Evolutionary conservation across 2,797 vertebrate species (phyloP), one percentile per base, ranked within the genome.

Genomic region (Poecile montanus): DNA sequence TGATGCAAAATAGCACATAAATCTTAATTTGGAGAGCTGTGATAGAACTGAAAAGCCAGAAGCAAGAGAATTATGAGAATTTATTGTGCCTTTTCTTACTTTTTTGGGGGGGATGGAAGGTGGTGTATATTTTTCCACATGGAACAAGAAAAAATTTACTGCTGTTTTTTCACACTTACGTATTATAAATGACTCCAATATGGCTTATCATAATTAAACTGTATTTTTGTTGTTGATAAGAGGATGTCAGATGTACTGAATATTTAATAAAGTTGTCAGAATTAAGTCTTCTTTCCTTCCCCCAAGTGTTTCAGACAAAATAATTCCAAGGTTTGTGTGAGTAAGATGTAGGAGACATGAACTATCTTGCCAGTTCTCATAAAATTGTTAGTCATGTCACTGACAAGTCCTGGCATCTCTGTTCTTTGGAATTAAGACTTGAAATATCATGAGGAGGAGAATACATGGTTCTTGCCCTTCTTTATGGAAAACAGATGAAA

Each of bases 1-100:
- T 63, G 81, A 89, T 88, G 89, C 40, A 89, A 91, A 88, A 72
- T 25, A 16, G 22, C 34, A 65, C 79, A 92, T 93, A 88, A 93
- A 91, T 94, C 79, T 92, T 88, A 63, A 82, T 88, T 88, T 89
- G 56, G 25, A 90, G 45, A 84, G 10, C 25, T 79, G 40, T 70
- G 73, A 70, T 60, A 34, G 80, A 92, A 81, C 13, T 70, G 58
- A 84, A 81, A 84, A 95, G 15, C 23, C 51, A 60, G 81, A 77
- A 16, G 36, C 81, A 85, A 68, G 57, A 75, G 34, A 88, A 72
- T 78, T 58, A 48, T 17, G 16, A 61, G 50, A 77, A n/a, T 74
- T 87, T 66, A 51, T 66, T 78, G 10, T 66, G 13, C 27, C 16
- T 76, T 25, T 9, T 91, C n/a, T 51, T 51, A 38, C 13, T 7